phyloP scores from a whole-genome alignment of 2,113 vertebrate species.

The Danionella cerebrum region DNA sequence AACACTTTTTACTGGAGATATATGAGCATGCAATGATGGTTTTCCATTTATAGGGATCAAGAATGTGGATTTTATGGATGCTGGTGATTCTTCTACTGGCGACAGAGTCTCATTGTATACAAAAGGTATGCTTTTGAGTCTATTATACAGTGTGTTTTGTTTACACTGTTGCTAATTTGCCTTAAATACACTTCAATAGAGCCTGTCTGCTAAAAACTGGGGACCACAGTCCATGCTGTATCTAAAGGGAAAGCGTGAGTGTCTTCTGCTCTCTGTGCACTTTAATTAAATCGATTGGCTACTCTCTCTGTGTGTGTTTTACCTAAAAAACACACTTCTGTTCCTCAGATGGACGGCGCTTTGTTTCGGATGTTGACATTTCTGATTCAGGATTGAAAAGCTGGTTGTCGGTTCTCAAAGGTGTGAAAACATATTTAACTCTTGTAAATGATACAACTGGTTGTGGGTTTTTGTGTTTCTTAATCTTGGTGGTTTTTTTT shows the following conservation, averaged over 20 bases:
- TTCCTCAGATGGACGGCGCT: conserved; percentile 59
- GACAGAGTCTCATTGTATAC: conserved; percentile 39
- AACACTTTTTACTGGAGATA: not conserved
- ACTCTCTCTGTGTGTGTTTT: not conserved
- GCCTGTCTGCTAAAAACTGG: conserved; percentile 53
- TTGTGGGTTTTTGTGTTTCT: not conserved
- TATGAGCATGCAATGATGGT: not conserved
- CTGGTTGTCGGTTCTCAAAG: conserved; percentile 51
- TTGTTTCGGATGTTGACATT: conserved; percentile 46
- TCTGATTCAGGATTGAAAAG: conserved; percentile 46
- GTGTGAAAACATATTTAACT: conserved; percentile 34
- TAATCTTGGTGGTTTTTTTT: not conserved
- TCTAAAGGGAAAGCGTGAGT: conserved; percentile 68
- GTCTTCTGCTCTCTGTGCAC: not conserved
- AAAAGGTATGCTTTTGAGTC: conserved; percentile 52
- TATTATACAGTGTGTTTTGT: not conserved
- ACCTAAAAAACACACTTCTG: not conserved
- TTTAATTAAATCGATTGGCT: not conserved
- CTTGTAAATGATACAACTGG: not conserved
- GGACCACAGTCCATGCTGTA: conserved; percentile 72
- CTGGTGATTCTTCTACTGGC: conserved; percentile 47
- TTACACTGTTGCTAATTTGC: not conserved
- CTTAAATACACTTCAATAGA: conserved; percentile 31
- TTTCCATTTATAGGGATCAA: conserved; percentile 39
- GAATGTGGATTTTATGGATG: conserved; percentile 42